Evolutionary conservation across 37 sponge, comb jelly and placozoan species (phyloP).

Genomic region (Oopsacas minuta): DNA sequence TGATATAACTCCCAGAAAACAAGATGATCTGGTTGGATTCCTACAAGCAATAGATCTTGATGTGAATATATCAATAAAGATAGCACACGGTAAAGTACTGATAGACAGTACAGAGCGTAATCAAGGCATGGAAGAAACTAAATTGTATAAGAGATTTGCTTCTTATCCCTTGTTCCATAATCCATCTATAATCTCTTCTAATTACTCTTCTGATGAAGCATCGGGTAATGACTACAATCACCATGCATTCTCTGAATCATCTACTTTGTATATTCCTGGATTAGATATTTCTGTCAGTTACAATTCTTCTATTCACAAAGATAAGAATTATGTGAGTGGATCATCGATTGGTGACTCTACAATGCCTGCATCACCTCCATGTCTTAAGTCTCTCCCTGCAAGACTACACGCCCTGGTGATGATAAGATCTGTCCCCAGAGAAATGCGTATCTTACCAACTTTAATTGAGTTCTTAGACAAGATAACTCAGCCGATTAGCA

Average conservation of each 20-base stretch:
- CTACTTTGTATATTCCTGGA: background rate
- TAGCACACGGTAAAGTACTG: background rate
- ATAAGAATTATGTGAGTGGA: background rate
- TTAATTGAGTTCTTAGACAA: conserved; percentile 76
- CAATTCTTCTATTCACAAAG: background rate
- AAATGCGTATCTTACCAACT: conserved; percentile 44
- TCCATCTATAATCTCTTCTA: background rate
- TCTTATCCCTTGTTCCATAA: background rate
- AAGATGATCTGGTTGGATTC: conserved; percentile 2
- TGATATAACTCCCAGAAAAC: background rate
- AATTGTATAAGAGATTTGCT: background rate
- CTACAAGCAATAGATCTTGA: background rate
- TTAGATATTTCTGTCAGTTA: background rate
- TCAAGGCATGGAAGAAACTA: background rate
- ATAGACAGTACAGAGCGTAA: conserved; percentile 12
- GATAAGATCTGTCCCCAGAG: conserved; percentile 40
- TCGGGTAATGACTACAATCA: background rate
- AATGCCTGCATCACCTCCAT: background rate
- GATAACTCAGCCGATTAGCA: conserved; percentile 46
- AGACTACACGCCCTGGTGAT: conserved; percentile 20
- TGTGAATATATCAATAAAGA: background rate
- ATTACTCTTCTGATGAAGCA: background rate
- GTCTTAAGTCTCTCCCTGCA: background rate
- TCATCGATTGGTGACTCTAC: background rate
- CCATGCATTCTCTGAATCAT: background rate